Base-by-base conservation (phyloP, 2,797 vertebrate species). In the Tokudaia muenninki region DNA sequence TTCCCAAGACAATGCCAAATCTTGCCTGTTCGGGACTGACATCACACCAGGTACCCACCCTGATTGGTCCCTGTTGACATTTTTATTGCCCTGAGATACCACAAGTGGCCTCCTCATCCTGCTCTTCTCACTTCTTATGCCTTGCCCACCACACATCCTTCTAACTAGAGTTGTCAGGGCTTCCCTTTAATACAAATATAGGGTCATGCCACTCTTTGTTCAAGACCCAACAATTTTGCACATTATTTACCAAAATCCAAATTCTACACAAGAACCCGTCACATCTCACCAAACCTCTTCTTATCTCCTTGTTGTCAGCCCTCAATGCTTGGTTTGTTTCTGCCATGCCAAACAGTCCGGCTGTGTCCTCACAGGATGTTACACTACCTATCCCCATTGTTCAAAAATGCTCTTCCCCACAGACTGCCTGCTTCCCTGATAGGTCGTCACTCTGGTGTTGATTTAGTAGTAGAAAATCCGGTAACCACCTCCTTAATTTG, bases 401-500 rank as follows among this genome's bases (percentile, higher is more conserved):
- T 44, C 17, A 13, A 95, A 95, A 94, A 82, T 41, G 47, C 9
- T 84, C 34, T 86, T 92, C 65, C 59, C 19, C 13, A 50, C 55
- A 93, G 6, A 92, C 1, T 24, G 57, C 26, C 37, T 31, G 13
- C 37, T 50, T 11, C 74, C 44, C n/a, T 2, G 26, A 61, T 52
- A 52, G 29, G 29, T 75, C 34, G 84, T 72, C 37, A 84, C 21
- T 67, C 59, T 44, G 4, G 4, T 65, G 22, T 84, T 19, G 59
- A 52, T 67, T 82, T 14, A 63, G 29, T 61, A 29, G 26, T 50
- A 37, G n/a, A 79, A 80, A 90, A 93, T 17, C 41, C 29, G 87
- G 34, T n/a, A 44, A 6, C 37, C 21, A 90, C 82, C 74, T 95
- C n/a, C 72, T 9, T 91, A 95, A 86, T 57, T 24, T 96, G 26